Evolutionary conservation across 2,888 invertebrate genomes (phyloP).

Genomic region (Parnassius glacialis): DNA sequence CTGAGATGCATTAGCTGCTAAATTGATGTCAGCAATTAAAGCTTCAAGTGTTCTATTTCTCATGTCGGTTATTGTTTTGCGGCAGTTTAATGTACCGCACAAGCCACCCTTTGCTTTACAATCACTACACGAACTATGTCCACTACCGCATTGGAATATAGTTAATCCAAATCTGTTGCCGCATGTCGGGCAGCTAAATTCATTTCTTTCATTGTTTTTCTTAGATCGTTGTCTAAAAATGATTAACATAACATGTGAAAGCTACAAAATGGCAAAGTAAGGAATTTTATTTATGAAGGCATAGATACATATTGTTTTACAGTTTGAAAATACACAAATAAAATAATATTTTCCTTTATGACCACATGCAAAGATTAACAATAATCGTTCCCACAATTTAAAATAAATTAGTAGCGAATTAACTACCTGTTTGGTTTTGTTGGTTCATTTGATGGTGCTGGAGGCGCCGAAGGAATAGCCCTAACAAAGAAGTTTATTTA

Average conservation of each 20-base stretch:
- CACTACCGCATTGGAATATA: slow-evolving; percentile 52
- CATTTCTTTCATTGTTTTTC: slow-evolving; percentile 25
- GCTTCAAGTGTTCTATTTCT: slow-evolving; percentile 54
- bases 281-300: too few species aligned
- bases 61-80: slow-evolving; percentile 38
- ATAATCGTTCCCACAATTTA: too few species aligned
- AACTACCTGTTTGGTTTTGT: slow-evolving; percentile 2
- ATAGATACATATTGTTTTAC: neutral
- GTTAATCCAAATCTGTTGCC: slow-evolving; percentile 35
- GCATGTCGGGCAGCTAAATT: slow-evolving; percentile 50
- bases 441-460: neutral
- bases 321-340: neutral
- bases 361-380: too few species aligned
- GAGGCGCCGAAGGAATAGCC: slow-evolving; percentile 11
- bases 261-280: too few species aligned
- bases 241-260: neutral
- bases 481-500: slow-evolving; percentile 3
- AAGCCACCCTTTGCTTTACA: slow-evolving; percentile 35
- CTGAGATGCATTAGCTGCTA: neutral
- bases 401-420: neutral
- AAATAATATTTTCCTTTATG: too few species aligned
- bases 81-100: slow-evolving; percentile 44
- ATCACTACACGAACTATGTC: slow-evolving; percentile 50
- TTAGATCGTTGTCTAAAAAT: slow-evolving; percentile 10
- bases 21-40: slow-evolving; percentile 35